Evolutionary conservation across 2,797 vertebrate species (phyloP), one percentile per base, ranked within the genome.

Genomic region (Neomorphus geoffroyi): DNA sequence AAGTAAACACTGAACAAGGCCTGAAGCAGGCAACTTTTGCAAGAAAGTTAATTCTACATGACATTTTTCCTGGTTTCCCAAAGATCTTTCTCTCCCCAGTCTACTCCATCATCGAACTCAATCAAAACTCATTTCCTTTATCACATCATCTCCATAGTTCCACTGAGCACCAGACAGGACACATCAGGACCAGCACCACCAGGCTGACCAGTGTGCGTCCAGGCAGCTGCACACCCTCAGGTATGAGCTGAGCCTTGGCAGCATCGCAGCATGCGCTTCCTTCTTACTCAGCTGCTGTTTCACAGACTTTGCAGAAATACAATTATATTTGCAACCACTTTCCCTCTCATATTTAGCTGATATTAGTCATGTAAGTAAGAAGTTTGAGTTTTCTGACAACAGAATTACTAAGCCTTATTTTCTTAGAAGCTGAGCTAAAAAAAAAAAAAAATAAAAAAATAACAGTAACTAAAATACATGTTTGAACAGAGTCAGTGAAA

Each of bases 191-290:
- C 72, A 77, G 54, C 23, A 13, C 18, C 18, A 27, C 12, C 74
- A 79, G 57, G 41, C n/a, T 74, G 74, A 41, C 37, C 13, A 24
- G 27, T 2, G 0, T 2, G 1, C 2, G 11, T 23, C 62, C 85
- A 46, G 56, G 71, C 48, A 71, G 32, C 72, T 67, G 46, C 53
- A 93, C 39, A 67, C 12, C 27, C 56, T 16, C 1, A 1, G 48
- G 27, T 10, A 48, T 0, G 10, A 83, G 35, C 26, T 26, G 43
- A 80, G 71, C 51, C 58, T 11, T 12, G 30, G n/a, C 2, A 75
- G 71, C 51, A 62, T 26, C 56, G 27, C 37, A 37, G 57, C 39
- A 24, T 1, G 0, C 0, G 0, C 46, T 19, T n/a, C 21, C 54
- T 18, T 50, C 66, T 73, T 30, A 58, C 12, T 32, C 64, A 9